Conservation (phyloP, 2,888 invertebrate species). For the Dorcus hopei region DNA sequence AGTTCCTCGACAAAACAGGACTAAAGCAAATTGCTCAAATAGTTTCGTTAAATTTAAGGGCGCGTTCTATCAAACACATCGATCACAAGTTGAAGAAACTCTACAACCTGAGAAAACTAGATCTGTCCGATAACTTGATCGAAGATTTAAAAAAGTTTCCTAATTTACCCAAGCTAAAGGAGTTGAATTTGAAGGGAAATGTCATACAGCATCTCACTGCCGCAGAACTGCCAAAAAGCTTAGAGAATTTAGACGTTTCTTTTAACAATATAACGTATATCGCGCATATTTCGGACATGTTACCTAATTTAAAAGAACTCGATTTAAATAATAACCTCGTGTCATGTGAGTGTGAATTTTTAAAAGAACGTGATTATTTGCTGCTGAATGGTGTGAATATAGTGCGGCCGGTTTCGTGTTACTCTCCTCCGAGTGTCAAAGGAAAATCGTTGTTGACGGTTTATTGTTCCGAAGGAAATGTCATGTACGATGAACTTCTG, state of each 20-base stretch:
- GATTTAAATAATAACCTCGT: slow-evolving; percentile 67
- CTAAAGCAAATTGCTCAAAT: slow-evolving; percentile 37
- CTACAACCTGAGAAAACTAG: slow-evolving; percentile 37
- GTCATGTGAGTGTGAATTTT: slow-evolving; percentile 67
- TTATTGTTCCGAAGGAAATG: slow-evolving; percentile 13
- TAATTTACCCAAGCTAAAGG: slow-evolving; percentile 37
- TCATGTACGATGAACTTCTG: slow-evolving; percentile 9
- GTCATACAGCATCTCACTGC: slow-evolving; percentile 37
- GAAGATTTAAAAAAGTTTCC: slow-evolving; percentile 25
- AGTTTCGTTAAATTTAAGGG: slow-evolving; percentile 35
- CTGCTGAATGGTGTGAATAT: slow-evolving; percentile 35
- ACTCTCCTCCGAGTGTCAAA: slow-evolving; percentile 34
- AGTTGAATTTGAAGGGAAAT: slow-evolving; percentile 39
- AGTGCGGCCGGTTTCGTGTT: slow-evolving; percentile 38
- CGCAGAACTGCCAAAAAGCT: slow-evolving; percentile 37
- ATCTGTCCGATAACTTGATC: slow-evolving; percentile 39
- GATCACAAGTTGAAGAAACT: slow-evolving; percentile 41
- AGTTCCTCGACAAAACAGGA: slow-evolving; percentile 66
- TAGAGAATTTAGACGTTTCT: slow-evolving; percentile 58
- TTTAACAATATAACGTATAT: slow-evolving; percentile 59
- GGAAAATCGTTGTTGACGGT: slow-evolving; percentile 31
- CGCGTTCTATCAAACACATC: slow-evolving; percentile 35
- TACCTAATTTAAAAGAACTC: slow-evolving; percentile 59
- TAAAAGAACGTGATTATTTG: slow-evolving; percentile 62
- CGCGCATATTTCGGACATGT: slow-evolving; percentile 54